Conservation (phyloP, 2,113 vertebrate species). For the Zosterops lateralis region DNA sequence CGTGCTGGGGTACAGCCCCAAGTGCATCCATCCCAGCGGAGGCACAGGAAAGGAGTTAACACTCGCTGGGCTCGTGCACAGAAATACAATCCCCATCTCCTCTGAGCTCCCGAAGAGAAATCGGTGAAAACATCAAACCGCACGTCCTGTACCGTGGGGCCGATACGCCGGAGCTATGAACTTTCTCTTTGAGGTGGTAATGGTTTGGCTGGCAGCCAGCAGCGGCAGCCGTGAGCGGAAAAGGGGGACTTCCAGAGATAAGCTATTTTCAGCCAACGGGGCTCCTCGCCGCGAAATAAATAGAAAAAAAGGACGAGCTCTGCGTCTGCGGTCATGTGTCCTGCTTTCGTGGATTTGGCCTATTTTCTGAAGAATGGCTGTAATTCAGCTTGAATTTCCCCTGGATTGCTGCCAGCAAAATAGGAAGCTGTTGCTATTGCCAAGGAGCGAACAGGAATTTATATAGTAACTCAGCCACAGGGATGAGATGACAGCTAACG, state of each 20-base stretch:
- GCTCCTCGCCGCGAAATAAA: conserved; percentile 31
- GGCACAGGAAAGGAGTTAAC: neutral
- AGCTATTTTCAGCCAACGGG: conserved; percentile 65
- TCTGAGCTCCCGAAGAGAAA: neutral
- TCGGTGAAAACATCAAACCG: neutral
- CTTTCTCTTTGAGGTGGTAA: conserved; percentile 49
- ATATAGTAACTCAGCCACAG: neutral
- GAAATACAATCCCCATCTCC: neutral
- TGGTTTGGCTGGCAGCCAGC: conserved; percentile 47
- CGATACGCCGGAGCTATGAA: neutral
- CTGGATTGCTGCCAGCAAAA: conserved; percentile 83
- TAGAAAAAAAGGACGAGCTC: conserved; percentile 11
- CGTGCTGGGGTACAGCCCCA: neutral
- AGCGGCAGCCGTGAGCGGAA: neutral
- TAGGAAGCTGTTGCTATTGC: conserved; percentile 84
- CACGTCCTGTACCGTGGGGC: neutral
- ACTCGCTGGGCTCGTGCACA: neutral
- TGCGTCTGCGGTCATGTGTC: conserved; percentile 29
- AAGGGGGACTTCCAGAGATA: conserved; percentile 51
- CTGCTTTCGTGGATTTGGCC: conserved; percentile 70
- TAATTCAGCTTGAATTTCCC: conserved; percentile 82
- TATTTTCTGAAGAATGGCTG: conserved; percentile 85
- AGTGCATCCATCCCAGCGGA: neutral
- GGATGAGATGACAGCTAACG: conserved; percentile 34
- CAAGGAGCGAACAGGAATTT: conserved; percentile 73